Evolutionary conservation across 2,113 vertebrate genomes (phyloP).

Genomic region (Sigmodon hispidus): DNA sequence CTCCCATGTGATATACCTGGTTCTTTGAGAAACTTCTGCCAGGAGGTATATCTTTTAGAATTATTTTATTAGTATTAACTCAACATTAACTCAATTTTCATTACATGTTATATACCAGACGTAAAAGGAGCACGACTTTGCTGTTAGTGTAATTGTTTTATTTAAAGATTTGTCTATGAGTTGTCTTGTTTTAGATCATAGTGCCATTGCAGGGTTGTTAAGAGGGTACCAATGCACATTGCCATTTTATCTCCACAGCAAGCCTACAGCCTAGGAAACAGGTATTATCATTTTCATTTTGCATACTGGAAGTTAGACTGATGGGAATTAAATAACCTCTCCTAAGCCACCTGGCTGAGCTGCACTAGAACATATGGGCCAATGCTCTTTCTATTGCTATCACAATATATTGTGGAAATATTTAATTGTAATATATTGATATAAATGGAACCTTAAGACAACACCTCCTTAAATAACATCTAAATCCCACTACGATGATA

Average conservation of each 20-base stretch:
- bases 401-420: too few relatives aligned
- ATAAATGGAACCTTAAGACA: too few relatives aligned
- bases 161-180: constrained; percentile 37
- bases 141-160: constrained; percentile 7
- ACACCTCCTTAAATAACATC: too few relatives aligned
- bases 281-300: constrained; percentile 59
- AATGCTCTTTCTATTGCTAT: background rate
- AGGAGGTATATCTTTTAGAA: constrained; percentile 1
- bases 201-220: background rate
- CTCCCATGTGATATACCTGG: too few relatives aligned
- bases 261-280: constrained; percentile 51
- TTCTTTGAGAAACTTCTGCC: constrained; percentile 39
- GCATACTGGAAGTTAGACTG: constrained; percentile 40
- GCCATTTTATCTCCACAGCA: constrained; percentile 15
- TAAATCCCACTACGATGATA: background rate
- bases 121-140: constrained; percentile 2
- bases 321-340: constrained; percentile 30
- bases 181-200: constrained; percentile 8
- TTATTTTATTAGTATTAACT: constrained; percentile 18
- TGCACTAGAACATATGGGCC: background rate
- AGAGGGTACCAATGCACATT: background rate
- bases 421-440: too few relatives aligned
- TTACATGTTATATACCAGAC: background rate
- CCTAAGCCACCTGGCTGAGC: background rate
- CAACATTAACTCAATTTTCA: constrained; percentile 7